A percentile compares a stretch with the other conserved stretches of the same genome.
phyloP scores from a whole-genome alignment of 2,888 invertebrate species.

The Dastarcus helophoroides region DNA sequence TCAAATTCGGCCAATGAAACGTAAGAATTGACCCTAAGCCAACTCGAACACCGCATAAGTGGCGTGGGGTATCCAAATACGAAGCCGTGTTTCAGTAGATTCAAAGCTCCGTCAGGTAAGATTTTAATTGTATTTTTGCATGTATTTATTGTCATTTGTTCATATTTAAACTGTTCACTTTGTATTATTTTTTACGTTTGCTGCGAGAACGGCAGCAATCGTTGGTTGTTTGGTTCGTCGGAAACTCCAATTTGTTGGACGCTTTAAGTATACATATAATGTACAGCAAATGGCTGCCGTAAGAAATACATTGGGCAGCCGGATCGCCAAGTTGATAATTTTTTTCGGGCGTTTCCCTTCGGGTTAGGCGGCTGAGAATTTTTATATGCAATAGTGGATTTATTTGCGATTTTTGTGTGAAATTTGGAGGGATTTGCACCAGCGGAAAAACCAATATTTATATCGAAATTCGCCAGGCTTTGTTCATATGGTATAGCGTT shows the following conservation, averaged over 20 bases:
- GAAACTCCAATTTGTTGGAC: slow-evolving; percentile 31
- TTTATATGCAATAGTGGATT: slow-evolving; percentile 23
- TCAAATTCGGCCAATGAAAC: slow-evolving; percentile 45
- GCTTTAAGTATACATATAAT: slow-evolving; percentile 36
- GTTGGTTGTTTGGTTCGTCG: slow-evolving; percentile 15
- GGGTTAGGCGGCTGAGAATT: slow-evolving; percentile 18
- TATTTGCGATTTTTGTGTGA: slow-evolving; percentile 26
- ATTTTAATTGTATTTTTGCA: slow-evolving; percentile 44
- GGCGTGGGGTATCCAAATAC: slow-evolving; percentile 52
- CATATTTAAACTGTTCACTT: slow-evolving; percentile 31
- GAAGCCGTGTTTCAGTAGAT: slow-evolving; percentile 47
- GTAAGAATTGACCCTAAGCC: slow-evolving; percentile 28
- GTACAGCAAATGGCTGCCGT: slow-evolving; percentile 44
- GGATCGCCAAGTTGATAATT: slow-evolving; percentile 14
- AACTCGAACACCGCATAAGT: slow-evolving; percentile 49
- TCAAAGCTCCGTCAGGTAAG: slow-evolving; percentile 47
- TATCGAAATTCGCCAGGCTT: slow-evolving; percentile 26
- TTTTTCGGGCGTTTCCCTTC: slow-evolving; percentile 16
- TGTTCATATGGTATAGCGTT: slow-evolving; percentile 37
- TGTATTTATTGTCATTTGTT: slow-evolving; percentile 41
- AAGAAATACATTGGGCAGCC: slow-evolving; percentile 38
- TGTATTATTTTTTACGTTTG: slow-evolving; percentile 27
- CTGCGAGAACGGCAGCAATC: slow-evolving; percentile 20
- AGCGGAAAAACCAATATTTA: slow-evolving; percentile 16
- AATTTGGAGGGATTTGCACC: slow-evolving; percentile 16